Percentiles rank a stretch among this genome's conserved stretches.
Evolutionary conservation across 2,797 vertebrate species (phyloP).

Genomic region (Rhinella marina): DNA sequence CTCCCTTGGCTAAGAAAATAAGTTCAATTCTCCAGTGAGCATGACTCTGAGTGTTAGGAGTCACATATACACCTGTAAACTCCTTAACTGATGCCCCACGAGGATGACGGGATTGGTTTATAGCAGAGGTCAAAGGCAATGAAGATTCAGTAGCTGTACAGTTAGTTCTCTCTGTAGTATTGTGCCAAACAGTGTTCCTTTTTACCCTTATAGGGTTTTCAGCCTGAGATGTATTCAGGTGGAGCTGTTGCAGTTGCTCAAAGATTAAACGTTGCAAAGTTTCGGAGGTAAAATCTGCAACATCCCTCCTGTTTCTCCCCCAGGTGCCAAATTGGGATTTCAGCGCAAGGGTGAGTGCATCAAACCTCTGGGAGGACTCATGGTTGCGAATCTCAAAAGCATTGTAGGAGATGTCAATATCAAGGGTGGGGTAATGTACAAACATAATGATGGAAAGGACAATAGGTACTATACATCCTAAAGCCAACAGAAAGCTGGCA

Average conservation of each 20-base stretch:
- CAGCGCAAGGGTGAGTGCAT: constrained; percentile 88
- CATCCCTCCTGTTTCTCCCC: constrained; percentile 88
- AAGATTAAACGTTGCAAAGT: constrained; percentile 85
- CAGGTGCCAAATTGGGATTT: constrained; percentile 95
- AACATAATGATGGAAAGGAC: constrained; percentile 90
- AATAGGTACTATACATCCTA: constrained; percentile 86
- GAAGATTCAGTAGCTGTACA: neutral
- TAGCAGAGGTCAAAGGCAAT: rapidly evolving
- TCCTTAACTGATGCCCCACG: constrained; percentile 72
- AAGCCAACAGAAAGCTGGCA: constrained; percentile 81
- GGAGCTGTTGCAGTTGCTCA: constrained; percentile 80
- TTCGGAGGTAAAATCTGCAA: constrained; percentile 82
- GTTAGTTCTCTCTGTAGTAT: constrained; percentile 22
- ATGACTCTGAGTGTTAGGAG: constrained; percentile 87
- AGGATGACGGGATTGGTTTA: constrained; percentile 60
- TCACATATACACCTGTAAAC: constrained; percentile 68
- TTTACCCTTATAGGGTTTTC: rapidly evolving
- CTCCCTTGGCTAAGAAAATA: constrained; percentile 91
- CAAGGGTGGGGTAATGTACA: constrained; percentile 90
- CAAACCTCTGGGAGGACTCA: constrained; percentile 92
- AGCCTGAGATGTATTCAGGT: constrained; percentile 66
- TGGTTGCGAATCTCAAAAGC: constrained; percentile 98
- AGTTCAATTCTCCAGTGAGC: constrained; percentile 96
- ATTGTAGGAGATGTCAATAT: constrained; percentile 98
- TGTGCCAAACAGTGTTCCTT: neutral